phyloP scores from a whole-genome alignment of 2,888 invertebrate genomes.

The Leptogaster cylindrica region DNA sequence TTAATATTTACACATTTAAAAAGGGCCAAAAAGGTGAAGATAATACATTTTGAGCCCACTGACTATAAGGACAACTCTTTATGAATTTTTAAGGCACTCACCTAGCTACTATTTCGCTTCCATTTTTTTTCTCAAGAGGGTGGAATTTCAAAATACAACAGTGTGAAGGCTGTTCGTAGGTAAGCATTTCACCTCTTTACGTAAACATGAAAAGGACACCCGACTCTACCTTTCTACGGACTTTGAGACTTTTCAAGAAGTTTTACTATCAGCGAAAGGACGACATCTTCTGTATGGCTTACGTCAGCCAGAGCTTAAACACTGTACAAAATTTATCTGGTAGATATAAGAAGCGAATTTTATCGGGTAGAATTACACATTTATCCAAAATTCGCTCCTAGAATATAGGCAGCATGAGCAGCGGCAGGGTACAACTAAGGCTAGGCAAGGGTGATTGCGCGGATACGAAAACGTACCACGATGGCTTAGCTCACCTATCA shows the following conservation, averaged over 20 bases:
- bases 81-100: not conserved
- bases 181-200: not conserved
- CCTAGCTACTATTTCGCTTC: no score
- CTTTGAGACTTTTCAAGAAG: not conserved
- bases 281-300: not conserved
- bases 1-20: conserved; percentile 2
- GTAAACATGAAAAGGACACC: conserved; percentile 2
- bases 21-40: not conserved
- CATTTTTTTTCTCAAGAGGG: not conserved
- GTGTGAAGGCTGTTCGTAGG: not conserved
- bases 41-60: not conserved
- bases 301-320: no score
- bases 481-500: no score
- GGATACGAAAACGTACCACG: no score
- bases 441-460: no score
- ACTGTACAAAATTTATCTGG: not conserved
- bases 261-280: not conserved
- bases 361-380: not conserved
- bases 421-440: no score
- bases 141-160: not conserved
- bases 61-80: conserved; percentile 1
- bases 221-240: not conserved
- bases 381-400: not conserved
- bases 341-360: not conserved
- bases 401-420: not conserved